Evolutionary conservation across 2,113 vertebrate species (phyloP).

Genomic region (Oceanites oceanicus): DNA sequence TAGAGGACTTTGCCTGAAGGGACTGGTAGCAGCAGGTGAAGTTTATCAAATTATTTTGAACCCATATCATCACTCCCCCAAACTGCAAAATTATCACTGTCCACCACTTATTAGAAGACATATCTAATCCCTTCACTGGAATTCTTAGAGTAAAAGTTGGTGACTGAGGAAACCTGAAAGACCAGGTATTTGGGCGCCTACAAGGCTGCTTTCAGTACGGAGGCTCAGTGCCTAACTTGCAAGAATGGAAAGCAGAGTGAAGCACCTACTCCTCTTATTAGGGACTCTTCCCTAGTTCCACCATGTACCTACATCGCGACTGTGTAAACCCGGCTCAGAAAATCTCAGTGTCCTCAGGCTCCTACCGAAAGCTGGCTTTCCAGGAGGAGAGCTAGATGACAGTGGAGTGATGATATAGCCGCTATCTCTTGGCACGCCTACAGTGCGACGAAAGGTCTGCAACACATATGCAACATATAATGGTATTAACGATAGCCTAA

Average conservation of each 20-base stretch:
- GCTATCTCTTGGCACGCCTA: fast-evolving
- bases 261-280: fast-evolving
- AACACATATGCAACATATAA: fast-evolving
- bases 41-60: neutral
- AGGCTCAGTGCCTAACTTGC: neutral
- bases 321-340: neutral
- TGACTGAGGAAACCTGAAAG: neutral
- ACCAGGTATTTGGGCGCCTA: neutral
- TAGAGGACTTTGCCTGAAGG: neutral
- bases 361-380: neutral
- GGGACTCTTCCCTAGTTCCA: neutral
- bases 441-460: neutral
- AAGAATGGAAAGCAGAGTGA: neutral
- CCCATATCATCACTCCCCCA: neutral
- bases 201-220: neutral
- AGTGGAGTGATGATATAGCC: fast-evolving
- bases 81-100: neutral
- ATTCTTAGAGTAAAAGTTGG: neutral
- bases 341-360: neutral
- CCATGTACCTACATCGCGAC: fast-evolving
- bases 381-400: neutral
- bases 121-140: neutral
- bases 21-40: neutral
- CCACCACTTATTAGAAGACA: neutral
- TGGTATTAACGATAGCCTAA: fast-evolving